Evolutionary conservation across 1,140 invertebrate genomes (phyloP), one percentile per base, ranked within the genome.

Genomic region (Rhysida immarginata): DNA sequence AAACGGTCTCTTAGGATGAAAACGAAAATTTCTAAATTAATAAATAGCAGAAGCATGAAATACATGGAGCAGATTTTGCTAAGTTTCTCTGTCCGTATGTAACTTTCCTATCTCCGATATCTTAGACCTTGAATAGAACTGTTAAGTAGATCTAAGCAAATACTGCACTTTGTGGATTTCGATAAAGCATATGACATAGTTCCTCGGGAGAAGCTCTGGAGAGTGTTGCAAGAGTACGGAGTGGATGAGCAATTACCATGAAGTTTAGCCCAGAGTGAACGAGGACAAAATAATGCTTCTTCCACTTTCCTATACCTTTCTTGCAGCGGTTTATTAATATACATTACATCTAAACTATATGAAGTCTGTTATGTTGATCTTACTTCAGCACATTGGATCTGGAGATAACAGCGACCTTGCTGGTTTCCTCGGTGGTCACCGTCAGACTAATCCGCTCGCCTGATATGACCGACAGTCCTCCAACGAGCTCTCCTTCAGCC

Each of bases 361-460:
- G n/a, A 41, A 41, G 11, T 46, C 18, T 46, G 8, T 13, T 13
- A 5, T 16, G 8, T 18, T 8, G 3, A 44, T 74, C 73, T 72
- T 70, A 85, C 83, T 73, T 75, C 69, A 90, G 90, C 68, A 94
- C 87, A 25, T 85, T 84, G 11, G 76, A 80, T 69, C 90, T 90
- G 2, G 82, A 78, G 45, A 97, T 75, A 2, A 86, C 73, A 1
- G 83, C 91, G 57, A 97, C 83, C 18, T 82, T 77, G 55, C 83
- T 82, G 53, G 83, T 77, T 62, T 85, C 81, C 64, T 89, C 89
- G 1, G 90, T 84, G 61, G 82, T 73, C 41, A 96, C 87, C 0
- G 90, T 93, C 69, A 96, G 96, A 71, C 95, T 88, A 61, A 89
- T 92, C 0, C 90, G 87, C 71, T 97, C 95, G 3, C 92, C 93